Evolutionary conservation across 2,888 invertebrate genomes (phyloP).

Genomic region (Brachyopa scutellaris): DNA sequence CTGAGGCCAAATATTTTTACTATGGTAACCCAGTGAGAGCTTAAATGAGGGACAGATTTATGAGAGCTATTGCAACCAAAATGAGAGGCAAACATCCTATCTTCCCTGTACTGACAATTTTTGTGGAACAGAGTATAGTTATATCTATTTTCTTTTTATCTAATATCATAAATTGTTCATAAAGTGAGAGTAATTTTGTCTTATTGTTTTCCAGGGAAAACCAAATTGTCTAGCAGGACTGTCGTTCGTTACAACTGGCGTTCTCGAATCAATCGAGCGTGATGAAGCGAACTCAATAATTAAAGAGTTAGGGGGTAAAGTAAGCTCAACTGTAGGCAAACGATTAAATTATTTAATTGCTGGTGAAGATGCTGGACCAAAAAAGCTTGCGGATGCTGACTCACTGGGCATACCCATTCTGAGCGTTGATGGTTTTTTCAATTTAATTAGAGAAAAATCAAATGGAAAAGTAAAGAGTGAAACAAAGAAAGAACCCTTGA

Average conservation of each 20-base stretch:
- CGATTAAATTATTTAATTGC: constrained; percentile 91
- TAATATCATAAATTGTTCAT: too few relatives aligned
- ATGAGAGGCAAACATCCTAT: too few relatives aligned
- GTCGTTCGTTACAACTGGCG: constrained; percentile 91
- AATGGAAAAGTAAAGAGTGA: constrained; percentile 63
- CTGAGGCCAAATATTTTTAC: too few relatives aligned
- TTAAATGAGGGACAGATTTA: too few relatives aligned
- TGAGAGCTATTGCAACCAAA: too few relatives aligned
- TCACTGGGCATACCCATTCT: constrained; percentile 88
- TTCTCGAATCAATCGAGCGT: constrained; percentile 92
- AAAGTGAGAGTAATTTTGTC: too few relatives aligned
- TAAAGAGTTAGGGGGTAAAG: constrained; percentile 90
- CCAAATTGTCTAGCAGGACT: constrained; percentile 87
- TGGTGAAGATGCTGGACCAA: constrained; percentile 93
- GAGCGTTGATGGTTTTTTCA: constrained; percentile 91
- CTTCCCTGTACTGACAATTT: too few relatives aligned
- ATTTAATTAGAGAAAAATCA: constrained; percentile 87
- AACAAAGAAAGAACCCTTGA: neutral
- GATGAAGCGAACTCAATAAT: constrained; percentile 90
- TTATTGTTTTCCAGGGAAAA: constrained; percentile 83
- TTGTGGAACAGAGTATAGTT: too few relatives aligned
- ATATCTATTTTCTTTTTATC: too few relatives aligned
- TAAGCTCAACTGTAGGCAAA: constrained; percentile 88
- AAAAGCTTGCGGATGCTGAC: constrained; percentile 90
- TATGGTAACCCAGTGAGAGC: too few relatives aligned